These are phyloP conservation scores for Morelia viridis DNA, from an alignment of 2,797 vertebrate species.

Conservation along the genomic window DNA sequence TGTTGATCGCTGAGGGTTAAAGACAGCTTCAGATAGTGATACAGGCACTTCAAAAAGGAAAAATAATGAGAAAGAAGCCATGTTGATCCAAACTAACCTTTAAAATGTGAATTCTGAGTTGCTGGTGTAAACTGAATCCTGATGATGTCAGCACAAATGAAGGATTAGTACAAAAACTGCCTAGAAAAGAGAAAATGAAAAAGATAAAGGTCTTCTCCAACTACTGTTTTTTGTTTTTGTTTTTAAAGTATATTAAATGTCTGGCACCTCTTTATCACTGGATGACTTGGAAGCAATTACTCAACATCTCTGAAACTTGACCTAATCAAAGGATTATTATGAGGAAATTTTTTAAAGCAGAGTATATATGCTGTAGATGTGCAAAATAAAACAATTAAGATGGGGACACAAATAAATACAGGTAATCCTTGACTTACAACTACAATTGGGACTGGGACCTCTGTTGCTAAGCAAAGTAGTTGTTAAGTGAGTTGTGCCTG, in stretches of 20 bases:
- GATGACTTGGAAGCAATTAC: neutral
- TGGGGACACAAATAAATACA: neutral
- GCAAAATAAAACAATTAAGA: neutral
- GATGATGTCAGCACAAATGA: conserved; percentile 51
- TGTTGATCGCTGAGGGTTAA: neutral
- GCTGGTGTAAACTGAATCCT: conserved; percentile 44
- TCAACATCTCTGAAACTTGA: no score
- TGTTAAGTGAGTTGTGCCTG: no score
- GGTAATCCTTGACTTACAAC: no score
- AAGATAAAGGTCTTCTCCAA: neutral
- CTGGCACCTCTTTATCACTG: neutral
- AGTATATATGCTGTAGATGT: neutral
- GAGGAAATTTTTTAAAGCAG: neutral
- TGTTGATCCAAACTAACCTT: conserved; percentile 65
- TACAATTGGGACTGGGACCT: no score
- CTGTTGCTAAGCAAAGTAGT: no score
- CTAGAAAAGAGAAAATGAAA: conserved; percentile 49
- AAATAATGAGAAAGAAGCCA: neutral
- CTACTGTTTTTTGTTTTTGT: neutral
- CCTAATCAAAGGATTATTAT: neutral
- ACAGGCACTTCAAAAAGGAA: neutral
- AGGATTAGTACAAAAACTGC: conserved; percentile 50
- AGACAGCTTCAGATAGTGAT: neutral
- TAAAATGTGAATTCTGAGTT: conserved; percentile 58
- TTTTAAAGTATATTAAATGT: neutral